A percentile compares a stretch with the other conserved stretches of the same genome.
Evolutionary conservation across 2,797 vertebrate species (phyloP).

Genomic region (Oreortyx pictus): DNA sequence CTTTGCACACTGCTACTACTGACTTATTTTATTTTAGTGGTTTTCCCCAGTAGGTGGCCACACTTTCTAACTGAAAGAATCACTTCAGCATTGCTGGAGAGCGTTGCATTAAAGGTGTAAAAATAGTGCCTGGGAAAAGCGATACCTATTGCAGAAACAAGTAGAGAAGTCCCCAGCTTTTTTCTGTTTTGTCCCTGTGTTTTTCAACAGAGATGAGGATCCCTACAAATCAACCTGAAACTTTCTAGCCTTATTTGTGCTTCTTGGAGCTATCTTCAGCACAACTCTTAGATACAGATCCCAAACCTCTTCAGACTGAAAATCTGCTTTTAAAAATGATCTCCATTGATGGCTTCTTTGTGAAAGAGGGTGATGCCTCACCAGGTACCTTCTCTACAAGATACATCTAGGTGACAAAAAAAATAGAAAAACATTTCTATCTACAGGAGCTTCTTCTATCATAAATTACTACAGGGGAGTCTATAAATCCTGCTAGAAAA

Average conservation of each 20-base stretch:
- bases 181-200: neutral
- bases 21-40: neutral
- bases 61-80: constrained; percentile 24
- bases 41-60: constrained; percentile 46
- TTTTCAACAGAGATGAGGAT: neutral
- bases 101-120: neutral
- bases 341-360: neutral
- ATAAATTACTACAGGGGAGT: neutral
- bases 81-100: neutral
- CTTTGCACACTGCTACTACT: neutral
- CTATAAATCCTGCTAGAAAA: neutral
- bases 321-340: neutral
- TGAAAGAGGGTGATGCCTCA: neutral
- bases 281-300: neutral
- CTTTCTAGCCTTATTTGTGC: neutral
- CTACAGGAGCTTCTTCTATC: neutral
- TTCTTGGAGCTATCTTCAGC: neutral
- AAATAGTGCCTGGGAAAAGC: neutral
- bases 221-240: neutral
- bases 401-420: neutral
- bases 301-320: neutral
- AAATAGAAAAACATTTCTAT: neutral
- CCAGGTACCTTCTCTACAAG: neutral
- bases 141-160: neutral
- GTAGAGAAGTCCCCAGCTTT: neutral